A percentile compares a stretch with the other conserved stretches of the same genome.
These are phyloP conservation scores for Himalopsyche tibetana DNA, from an alignment of 2,888 invertebrate genomes.

Conservation along the genomic window DNA sequence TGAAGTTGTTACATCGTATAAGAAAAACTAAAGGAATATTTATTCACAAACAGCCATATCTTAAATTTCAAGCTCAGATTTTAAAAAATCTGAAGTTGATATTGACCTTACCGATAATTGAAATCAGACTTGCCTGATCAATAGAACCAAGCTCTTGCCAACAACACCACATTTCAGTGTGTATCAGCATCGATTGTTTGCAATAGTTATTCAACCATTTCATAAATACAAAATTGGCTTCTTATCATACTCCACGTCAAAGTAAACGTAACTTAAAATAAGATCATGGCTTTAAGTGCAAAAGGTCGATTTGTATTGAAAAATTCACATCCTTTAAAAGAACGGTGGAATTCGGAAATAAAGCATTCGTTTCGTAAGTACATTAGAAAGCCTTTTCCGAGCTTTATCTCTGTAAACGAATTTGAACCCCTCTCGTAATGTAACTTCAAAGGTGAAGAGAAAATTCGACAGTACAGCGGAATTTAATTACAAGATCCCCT, in stretches of 20 bases:
- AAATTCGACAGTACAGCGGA: slow-evolving; percentile 26
- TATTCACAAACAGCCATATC: too few relatives aligned
- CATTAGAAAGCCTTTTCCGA: slow-evolving; percentile 1
- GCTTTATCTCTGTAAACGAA: slow-evolving; percentile 5
- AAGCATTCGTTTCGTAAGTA: not conserved
- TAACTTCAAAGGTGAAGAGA: slow-evolving; percentile 18
- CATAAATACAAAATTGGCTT: not conserved
- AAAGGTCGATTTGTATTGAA: not conserved
- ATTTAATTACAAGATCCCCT: not conserved
- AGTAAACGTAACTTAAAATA: not conserved
- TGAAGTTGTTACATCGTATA: too few relatives aligned
- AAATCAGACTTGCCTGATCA: too few relatives aligned
- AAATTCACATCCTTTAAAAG: not conserved
- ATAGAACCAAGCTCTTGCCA: too few relatives aligned
- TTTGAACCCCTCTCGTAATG: slow-evolving; percentile 4
- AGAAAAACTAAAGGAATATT: too few relatives aligned
- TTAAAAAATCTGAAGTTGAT: too few relatives aligned
- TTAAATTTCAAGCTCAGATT: too few relatives aligned
- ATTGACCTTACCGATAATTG: too few relatives aligned
- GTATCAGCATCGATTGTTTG: too few relatives aligned
- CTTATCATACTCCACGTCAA: too few relatives aligned
- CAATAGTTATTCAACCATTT: not conserved
- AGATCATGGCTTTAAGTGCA: not conserved
- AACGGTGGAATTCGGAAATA: not conserved
- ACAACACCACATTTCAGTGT: too few relatives aligned